phyloP scores from a whole-genome alignment of 1,140 invertebrate genomes.

The Archivesica marissinica region DNA sequence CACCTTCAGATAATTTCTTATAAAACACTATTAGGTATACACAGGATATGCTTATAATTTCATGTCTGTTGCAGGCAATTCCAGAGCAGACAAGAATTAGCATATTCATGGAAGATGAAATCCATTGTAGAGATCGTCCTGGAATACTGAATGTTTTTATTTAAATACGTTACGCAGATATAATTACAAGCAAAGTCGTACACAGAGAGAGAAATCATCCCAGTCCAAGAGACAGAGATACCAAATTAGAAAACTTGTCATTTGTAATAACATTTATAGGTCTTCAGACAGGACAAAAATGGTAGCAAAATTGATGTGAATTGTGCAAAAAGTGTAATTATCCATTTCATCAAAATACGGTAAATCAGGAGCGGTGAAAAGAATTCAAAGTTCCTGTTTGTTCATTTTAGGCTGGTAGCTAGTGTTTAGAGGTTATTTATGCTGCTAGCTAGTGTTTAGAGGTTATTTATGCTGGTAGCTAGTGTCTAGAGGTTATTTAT shows the following conservation, averaged over 20 bases:
- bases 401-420: no score
- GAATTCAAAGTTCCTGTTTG: no score
- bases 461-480: no score
- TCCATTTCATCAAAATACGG: no score
- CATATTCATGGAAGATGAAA: constrained; percentile 22
- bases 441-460: no score
- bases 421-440: no score
- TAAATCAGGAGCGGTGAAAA: no score
- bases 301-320: not conserved
- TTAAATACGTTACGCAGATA: constrained; percentile 12
- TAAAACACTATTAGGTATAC: no score
- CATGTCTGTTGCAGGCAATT: not conserved
- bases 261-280: constrained; percentile 37
- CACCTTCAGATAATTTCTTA: no score
- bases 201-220: not conserved
- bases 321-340: constrained; percentile 14
- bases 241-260: not conserved
- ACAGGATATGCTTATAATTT: not conserved
- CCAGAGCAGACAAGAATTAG: not conserved
- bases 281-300: not conserved
- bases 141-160: not conserved
- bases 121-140: not conserved
- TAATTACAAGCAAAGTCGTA: not conserved
- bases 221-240: not conserved
- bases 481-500: no score